Evolutionary conservation across 2,888 invertebrate species (phyloP).

Genomic region (Tachina lurida): DNA sequence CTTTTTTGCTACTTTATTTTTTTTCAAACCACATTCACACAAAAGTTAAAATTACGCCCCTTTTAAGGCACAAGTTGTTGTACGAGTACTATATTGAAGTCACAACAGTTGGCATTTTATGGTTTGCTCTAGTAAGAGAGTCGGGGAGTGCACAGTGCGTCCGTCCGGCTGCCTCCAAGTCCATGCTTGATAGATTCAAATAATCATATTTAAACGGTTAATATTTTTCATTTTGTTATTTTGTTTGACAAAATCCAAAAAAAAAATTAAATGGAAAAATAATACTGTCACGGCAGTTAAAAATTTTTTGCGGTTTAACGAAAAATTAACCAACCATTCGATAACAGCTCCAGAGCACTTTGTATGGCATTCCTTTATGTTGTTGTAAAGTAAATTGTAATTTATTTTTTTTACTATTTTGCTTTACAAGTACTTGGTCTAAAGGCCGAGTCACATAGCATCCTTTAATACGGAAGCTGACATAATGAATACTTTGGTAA

Average conservation of each 20-base stretch:
- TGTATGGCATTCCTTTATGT: slow-evolving; percentile 25
- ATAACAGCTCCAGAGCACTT: slow-evolving; percentile 16
- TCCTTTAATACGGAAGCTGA: too few relatives aligned
- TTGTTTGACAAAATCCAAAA: neutral
- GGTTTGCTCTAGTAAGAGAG: slow-evolving; percentile 13
- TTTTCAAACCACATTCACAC: slow-evolving; percentile 27
- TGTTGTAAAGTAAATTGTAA: slow-evolving; percentile 7
- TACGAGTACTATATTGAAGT: slow-evolving; percentile 36
- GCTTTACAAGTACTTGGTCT: neutral
- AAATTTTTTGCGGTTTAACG: slow-evolving; percentile 63
- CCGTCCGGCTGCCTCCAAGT: slow-evolving; percentile 19
- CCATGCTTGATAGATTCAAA: slow-evolving; percentile 68
- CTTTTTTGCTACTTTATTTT: too few relatives aligned
- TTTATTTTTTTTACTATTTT: neutral
- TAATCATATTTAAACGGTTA: slow-evolving; percentile 63
- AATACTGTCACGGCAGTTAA: slow-evolving; percentile 70
- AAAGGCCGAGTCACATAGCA: too few relatives aligned
- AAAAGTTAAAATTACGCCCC: slow-evolving; percentile 51
- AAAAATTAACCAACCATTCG: slow-evolving; percentile 56
- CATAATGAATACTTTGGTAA: too few relatives aligned
- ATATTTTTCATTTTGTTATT: neutral
- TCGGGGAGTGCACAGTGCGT: neutral
- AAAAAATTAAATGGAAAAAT: slow-evolving; percentile 15
- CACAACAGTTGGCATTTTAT: slow-evolving; percentile 62
- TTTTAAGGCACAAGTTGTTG: slow-evolving; percentile 59